Conservation (phyloP, 2,113 vertebrate genomes). For the Sinocyclocheilus rhinocerous region DNA sequence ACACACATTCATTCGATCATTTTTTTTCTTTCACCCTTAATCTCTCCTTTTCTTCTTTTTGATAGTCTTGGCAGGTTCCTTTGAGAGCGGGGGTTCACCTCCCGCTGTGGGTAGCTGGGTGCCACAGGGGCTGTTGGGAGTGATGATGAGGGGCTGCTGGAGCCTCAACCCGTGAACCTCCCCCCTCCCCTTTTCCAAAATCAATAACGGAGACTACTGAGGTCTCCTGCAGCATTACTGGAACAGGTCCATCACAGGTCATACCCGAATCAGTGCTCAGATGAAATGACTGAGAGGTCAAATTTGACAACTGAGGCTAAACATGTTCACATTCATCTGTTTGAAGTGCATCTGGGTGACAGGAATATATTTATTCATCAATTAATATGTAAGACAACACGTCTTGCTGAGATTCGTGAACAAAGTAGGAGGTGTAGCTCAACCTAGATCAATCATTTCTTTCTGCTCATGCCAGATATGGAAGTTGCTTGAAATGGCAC, state of each 20-base stretch:
- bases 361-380: conserved; percentile 13
- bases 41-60: conserved; percentile 53
- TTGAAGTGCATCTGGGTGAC: conserved; percentile 17
- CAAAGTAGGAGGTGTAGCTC: conserved; percentile 4
- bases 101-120: conserved; percentile 34
- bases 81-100: conserved; percentile 3
- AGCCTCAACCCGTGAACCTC: conserved; percentile 32
- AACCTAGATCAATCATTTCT: background rate
- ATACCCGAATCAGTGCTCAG: background rate
- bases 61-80: conserved; percentile 26
- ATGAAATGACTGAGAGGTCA: conserved; percentile 27
- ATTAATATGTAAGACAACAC: conserved; percentile 14
- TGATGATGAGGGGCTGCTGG: conserved; percentile 44
- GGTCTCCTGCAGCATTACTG: conserved; percentile 40
- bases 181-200: conserved; percentile 24
- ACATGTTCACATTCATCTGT: conserved; percentile 19
- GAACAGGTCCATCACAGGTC: conserved; percentile 42
- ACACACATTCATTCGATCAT: conserved; percentile 30
- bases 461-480: background rate
- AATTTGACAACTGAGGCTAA: conserved; percentile 26
- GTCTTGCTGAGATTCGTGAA: conserved; percentile 5
- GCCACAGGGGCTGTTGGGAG: conserved; percentile 43
- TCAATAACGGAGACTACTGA: conserved; percentile 34
- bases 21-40: conserved; percentile 59
- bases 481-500: conserved; percentile 7